Percentiles rank a stretch among this genome's conserved stretches.
Evolutionary conservation across 2,113 vertebrate genomes (phyloP).

Genomic region (Etheostoma cragini): DNA sequence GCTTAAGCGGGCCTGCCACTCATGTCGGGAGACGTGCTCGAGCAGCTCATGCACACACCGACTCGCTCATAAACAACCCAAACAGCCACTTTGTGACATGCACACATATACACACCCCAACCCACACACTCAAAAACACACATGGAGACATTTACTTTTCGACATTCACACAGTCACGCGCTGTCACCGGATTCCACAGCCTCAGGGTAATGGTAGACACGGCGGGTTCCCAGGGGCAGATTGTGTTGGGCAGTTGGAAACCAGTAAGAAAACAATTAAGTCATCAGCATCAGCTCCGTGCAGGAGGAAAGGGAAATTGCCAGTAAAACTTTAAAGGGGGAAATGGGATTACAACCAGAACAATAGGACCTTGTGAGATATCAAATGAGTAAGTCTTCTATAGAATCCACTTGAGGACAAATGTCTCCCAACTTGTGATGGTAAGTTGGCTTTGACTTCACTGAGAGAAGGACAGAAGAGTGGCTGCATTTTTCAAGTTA

Average conservation of each 20-base stretch:
- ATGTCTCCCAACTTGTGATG: constrained; percentile 1
- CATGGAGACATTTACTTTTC: constrained; percentile 41
- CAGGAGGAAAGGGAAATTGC: constrained; percentile 67
- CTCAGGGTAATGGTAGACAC: constrained; percentile 39
- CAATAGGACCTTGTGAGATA: constrained; percentile 48
- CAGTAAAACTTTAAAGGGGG: constrained; percentile 35
- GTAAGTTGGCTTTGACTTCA: not conserved
- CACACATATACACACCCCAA: not conserved
- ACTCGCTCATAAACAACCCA: not conserved
- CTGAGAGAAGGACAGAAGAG: not conserved
- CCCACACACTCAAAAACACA: constrained; percentile 28
- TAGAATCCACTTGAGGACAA: constrained; percentile 7
- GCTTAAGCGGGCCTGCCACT: constrained; percentile 53
- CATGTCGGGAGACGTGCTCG: constrained; percentile 8
- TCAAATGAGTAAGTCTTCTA: constrained; percentile 17
- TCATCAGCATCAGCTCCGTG: constrained; percentile 43
- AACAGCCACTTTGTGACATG: constrained; percentile 4
- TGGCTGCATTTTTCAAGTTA: not conserved
- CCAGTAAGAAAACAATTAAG: constrained; percentile 73
- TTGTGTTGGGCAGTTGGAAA: constrained; percentile 44
- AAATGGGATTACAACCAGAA: constrained; percentile 54
- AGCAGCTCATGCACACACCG: not conserved
- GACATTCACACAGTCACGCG: constrained; percentile 51
- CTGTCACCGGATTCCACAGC: constrained; percentile 59
- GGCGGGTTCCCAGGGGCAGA: constrained; percentile 67